phyloP scores from a whole-genome alignment of 2,113 vertebrate species.

The Chrysemys picta region DNA sequence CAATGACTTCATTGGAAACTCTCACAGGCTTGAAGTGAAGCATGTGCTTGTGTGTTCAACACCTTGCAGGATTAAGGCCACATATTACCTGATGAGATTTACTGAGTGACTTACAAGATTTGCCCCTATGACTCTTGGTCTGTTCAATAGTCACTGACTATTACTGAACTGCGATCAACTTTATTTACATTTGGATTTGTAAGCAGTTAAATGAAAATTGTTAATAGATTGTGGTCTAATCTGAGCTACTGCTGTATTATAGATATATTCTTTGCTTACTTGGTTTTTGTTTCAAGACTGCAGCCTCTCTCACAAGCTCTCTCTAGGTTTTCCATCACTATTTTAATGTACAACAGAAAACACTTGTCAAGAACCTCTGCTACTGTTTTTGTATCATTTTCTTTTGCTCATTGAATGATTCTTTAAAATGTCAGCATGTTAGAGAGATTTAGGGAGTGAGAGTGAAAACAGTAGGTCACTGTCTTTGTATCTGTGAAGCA shows the following conservation, averaged over 20 bases:
- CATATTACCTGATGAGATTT: not conserved
- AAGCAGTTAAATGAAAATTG: not conserved
- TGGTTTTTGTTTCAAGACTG: not conserved
- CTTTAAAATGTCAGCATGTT: not conserved
- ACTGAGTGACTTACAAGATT: not conserved
- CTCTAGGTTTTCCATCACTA: not conserved
- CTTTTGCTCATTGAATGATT: not conserved
- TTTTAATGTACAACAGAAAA: not conserved
- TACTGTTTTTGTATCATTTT: not conserved
- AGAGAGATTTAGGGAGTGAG: not conserved
- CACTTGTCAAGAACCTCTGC: not conserved
- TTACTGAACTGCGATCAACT: not conserved
- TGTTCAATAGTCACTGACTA: not conserved
- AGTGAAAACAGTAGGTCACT: not conserved
- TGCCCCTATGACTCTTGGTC: not conserved
- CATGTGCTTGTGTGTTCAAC: not conserved
- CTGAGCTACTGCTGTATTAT: not conserved
- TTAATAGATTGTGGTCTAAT: not conserved
- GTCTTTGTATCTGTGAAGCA: not conserved
- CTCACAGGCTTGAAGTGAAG: not conserved
- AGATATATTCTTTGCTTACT: not conserved
- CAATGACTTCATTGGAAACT: not conserved
- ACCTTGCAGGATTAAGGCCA: not conserved
- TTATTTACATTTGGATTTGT: not conserved
- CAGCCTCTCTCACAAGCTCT: not conserved